Base-by-base conservation (phyloP, 1,140 invertebrate genomes). In the Pollicipes pollicipes region DNA sequence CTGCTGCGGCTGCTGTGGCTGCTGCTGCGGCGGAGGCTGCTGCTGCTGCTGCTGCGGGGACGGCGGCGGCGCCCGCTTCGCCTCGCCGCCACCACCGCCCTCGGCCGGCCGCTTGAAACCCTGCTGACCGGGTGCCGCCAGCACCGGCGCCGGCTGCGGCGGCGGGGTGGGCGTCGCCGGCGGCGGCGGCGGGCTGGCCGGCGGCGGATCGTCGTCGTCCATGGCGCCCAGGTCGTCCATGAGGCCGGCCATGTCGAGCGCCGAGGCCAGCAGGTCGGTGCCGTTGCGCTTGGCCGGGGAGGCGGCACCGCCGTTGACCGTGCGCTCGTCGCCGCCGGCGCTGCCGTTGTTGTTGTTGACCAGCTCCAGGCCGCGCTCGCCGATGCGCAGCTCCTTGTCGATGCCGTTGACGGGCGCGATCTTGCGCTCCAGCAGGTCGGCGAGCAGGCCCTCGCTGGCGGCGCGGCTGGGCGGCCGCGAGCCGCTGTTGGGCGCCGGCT, bases 381-480 rank as follows among this genome's bases (percentile, higher is more conserved):
- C 82, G 70, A 86, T 83, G 26, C 83, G 81, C 70, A 84, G 76
- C 75, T 86, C 85, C 75, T 84, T 84, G 68, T 73, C 75, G 0
- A 35, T 35, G 35, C 35, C 35, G 35, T 35, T 35, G 6, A 35
- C 35, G 35, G 35, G 35, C 35, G 35, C 35, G 0, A 88, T 80
- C 76, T 83, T 83, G 73, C 84, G 82, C 71, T 88, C 87, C 0
- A 88, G 76, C 30, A 88, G 77, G 77, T 88, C 87, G 0, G 85
- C 86, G 6, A 88, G 77, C 83, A 87, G 85, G 73, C 68, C 80
- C 77, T 78, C 35, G 6, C 35, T 17, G 35, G 6, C 6, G 35
- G 6, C 35, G 35, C 6, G 6, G 35, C 17, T 35, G 35, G 6
- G 6, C 6, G 6, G 6, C 6, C 35, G 6, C 6, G 6, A 8